Base-by-base conservation (phyloP, 2,113 vertebrate species). In the Oxyura jamaicensis region DNA sequence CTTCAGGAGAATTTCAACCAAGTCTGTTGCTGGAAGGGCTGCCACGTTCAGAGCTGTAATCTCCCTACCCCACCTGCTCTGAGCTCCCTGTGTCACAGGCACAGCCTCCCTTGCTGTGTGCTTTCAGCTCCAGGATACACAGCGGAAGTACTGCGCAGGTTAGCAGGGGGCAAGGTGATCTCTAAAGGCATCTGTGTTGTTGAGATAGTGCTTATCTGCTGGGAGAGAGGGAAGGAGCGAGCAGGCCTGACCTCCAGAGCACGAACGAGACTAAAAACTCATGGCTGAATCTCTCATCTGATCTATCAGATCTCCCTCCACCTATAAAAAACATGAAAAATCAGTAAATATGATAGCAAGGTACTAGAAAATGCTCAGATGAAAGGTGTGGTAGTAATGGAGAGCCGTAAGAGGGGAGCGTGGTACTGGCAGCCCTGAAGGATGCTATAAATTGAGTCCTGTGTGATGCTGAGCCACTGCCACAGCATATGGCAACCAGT, bases 401-500 rank as follows among this genome's bases (percentile, higher is more conserved):
- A 68, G 88, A 67, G 73, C 60, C 76, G 53, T 18, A 60, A 50
- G 83, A 93, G 63, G 52, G 42, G 63, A 11, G 68, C 1, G 50
- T 86, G 83, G 65, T 91, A 20, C 86, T 52, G 41, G 48, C 65
- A 92, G 91, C 52, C 46, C 3, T 15, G 41, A 59, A 67, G 31
- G 29, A 41, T 46, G 56, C 91, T 90, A 19, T 84, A 92, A 92
- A 82, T 75, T 72, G 58, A 42, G 62, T 95, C 81, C 71, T 93
- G 65, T 46, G 56, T 84, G 94, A 31, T 91, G 93, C 91, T 91
- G 94, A 95, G 92, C 93, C 79, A 78, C 93, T 75, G 68, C 77
- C 5, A 4, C 85, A 88, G n/a, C 93, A 91, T 95, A 90, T 88
- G 91, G 71, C 82, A 96, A 68, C 83, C 75, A 35, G 65, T 52